Evolutionary conservation across 2,797 vertebrate genomes (phyloP), one percentile per base, ranked within the genome.

Genomic region (Nannoperca obscura): DNA sequence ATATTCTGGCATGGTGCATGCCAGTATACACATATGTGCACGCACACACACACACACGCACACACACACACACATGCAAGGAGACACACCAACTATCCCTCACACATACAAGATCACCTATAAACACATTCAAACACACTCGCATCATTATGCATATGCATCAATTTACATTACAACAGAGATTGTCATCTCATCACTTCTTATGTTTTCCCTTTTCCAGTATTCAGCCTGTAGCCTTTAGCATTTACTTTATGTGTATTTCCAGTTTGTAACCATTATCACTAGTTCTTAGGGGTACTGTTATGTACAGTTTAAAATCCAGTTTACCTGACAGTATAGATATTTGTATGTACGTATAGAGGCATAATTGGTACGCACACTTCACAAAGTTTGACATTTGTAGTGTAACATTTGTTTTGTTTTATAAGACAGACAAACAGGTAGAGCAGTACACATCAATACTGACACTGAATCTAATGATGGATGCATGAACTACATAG

Each of bases 161-260:
- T 40, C 88, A 86, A 91, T 91, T 92, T 93, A 96, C 89, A 94
- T 90, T 89, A 93, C 86, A 93, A 86, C 81, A 92, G 93, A 95
- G 95, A 96, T 96, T 95, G 94, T 95, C 92, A 88, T 94, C 91
- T 93, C 91, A 89, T 93, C 86, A 86, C 87, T 84, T 90, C 73
- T 79, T 69, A 61, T 87, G 68, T 75, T 85, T 85, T 83, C 77
- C 78, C 40, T 74, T 88, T 87, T 81, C 46, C 81, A 84, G 60
- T 78, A 57, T 73, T 71, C 64, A 84, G 59, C 64, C 79, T 69
- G 52, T 79, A 63, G 74, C 50, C 44, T 63, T 86, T 68, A 68
- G 52, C 61, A 71, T 36, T 77, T 32, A 64, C 59, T 53, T 2
- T 50, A 58, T 73, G 46, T 72, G 67, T 85, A 53, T 67, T 86